phyloP scores from a whole-genome alignment of 2,113 vertebrate species.

The Tichodroma muraria region DNA sequence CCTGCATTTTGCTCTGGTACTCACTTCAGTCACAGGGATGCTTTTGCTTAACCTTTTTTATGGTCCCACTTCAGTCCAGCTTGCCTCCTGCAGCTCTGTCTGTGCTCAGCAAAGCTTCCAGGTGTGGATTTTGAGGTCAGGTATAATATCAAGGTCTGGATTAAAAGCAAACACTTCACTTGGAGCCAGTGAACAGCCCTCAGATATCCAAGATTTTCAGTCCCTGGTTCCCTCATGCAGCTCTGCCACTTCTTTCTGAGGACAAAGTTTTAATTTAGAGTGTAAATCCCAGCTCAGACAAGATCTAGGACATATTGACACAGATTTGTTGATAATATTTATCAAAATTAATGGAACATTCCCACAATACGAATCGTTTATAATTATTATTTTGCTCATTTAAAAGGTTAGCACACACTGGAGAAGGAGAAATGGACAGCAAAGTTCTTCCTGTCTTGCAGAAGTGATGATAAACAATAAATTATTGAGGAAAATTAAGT shows the following conservation, averaged over 20 bases:
- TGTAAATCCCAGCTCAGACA: background rate
- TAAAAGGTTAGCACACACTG: background rate
- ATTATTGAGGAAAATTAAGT: constrained; percentile 31
- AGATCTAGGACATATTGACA: background rate
- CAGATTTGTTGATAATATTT: background rate
- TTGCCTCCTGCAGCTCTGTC: background rate
- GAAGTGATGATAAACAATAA: constrained; percentile 26
- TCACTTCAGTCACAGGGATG: accelerated
- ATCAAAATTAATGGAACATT: background rate
- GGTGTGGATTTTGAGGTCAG: background rate
- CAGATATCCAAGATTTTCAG: background rate
- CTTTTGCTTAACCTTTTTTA: background rate
- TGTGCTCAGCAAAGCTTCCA: background rate
- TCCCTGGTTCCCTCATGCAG: background rate
- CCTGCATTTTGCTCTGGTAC: background rate
- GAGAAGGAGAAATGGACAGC: background rate
- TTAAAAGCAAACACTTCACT: background rate
- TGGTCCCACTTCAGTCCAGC: background rate
- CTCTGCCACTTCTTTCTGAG: background rate
- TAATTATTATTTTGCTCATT: background rate
- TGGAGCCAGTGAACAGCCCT: background rate
- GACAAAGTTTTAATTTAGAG: background rate
- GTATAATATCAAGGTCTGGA: background rate
- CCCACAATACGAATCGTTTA: background rate
- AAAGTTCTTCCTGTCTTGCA: background rate